Percentiles rank a stretch among this genome's conserved stretches.
Conservation (phyloP, 1,140 invertebrate genomes). For the Bradysia coprophila region DNA sequence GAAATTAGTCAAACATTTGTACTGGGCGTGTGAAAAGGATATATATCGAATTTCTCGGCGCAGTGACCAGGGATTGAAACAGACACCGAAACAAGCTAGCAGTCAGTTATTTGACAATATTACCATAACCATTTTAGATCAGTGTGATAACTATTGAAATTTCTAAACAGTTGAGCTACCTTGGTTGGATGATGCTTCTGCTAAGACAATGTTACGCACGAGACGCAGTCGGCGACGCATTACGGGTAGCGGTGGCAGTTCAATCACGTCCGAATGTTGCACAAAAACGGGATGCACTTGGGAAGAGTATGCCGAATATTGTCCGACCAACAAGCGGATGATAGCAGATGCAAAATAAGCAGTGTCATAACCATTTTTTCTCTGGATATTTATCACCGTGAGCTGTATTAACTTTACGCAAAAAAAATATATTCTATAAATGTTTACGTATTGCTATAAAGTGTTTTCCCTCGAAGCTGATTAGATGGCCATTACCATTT, state of each 20-base stretch:
- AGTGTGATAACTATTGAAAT: too few species aligned
- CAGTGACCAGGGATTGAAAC: neutral
- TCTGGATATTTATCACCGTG: too few species aligned
- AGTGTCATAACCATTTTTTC: too few species aligned
- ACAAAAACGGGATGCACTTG: slow-evolving; percentile 34
- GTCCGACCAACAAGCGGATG: slow-evolving; percentile 31
- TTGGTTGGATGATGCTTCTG: slow-evolving; percentile 20
- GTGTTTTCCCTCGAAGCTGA: too few species aligned
- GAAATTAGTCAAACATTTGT: slow-evolving; percentile 30
- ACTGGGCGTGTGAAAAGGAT: slow-evolving; percentile 40
- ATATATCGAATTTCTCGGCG: slow-evolving; percentile 27
- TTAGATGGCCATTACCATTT: too few species aligned
- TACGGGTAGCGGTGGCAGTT: slow-evolving; percentile 12
- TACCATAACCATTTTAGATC: too few species aligned
- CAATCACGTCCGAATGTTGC: slow-evolving; percentile 39
- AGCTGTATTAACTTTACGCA: too few species aligned
- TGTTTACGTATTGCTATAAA: too few species aligned
- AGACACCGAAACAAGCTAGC: too few species aligned
- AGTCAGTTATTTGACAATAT: too few species aligned
- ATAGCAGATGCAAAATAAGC: neutral
- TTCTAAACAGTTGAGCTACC: slow-evolving; percentile 7
- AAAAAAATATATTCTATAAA: too few species aligned
- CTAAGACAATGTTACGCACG: slow-evolving; percentile 20
- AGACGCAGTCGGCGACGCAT: slow-evolving; percentile 15
- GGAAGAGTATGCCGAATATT: slow-evolving; percentile 45